Evolutionary conservation across 2,888 invertebrate genomes (phyloP).

Genomic region (Apamea anceps): DNA sequence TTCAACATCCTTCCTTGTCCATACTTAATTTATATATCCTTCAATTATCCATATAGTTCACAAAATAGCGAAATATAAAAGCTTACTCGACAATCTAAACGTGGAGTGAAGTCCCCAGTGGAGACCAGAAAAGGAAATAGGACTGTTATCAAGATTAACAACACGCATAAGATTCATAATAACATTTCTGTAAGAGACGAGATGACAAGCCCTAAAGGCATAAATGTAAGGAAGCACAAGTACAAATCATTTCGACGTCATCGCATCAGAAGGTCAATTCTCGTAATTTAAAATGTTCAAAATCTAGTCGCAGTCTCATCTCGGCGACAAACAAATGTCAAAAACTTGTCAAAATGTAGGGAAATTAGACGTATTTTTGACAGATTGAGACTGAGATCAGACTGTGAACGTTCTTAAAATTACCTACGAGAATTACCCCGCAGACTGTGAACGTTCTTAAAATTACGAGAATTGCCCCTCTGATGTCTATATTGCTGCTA

Average conservation of each 20-base stretch:
- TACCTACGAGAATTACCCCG: too few species aligned
- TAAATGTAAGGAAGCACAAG: not conserved
- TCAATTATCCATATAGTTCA: not conserved
- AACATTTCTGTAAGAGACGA: not conserved
- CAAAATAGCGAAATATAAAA: not conserved
- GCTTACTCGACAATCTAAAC: not conserved
- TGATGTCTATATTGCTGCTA: constrained; percentile 11
- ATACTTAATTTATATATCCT: too few species aligned
- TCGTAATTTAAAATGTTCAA: too few species aligned
- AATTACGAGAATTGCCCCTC: too few species aligned
- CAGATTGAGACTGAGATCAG: too few species aligned
- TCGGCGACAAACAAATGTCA: too few species aligned
- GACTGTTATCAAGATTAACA: not conserved
- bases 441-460: too few species aligned
- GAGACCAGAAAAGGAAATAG: not conserved
- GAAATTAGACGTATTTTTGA: too few species aligned
- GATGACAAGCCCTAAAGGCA: not conserved
- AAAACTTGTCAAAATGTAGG: too few species aligned
- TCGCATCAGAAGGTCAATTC: constrained; percentile 9
- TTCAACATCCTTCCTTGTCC: too few species aligned
- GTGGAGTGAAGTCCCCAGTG: not conserved
- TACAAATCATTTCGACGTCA: not conserved
- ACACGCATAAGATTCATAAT: constrained; percentile 16
- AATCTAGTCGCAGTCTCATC: too few species aligned
- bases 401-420: too few species aligned